phyloP scores from a whole-genome alignment of 2,113 vertebrate genomes.

The Arizona elegans region DNA sequence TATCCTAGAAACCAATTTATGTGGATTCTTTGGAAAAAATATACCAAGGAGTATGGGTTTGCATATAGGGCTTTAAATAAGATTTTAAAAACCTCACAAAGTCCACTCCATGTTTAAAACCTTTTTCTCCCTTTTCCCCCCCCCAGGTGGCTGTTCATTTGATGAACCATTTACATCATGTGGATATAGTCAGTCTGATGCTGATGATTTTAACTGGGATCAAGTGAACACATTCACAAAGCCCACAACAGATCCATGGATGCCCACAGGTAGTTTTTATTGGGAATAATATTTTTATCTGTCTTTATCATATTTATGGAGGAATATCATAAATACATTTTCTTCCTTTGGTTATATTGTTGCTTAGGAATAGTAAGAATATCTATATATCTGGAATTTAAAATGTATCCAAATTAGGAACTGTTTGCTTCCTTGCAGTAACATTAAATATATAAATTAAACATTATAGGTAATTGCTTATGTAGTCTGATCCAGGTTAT shows the following conservation, averaged over 20 bases:
- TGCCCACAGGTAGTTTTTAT: conserved; percentile 84
- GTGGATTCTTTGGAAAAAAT: neutral
- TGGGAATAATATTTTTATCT: conserved; percentile 34
- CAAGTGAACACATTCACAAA: conserved; percentile 82
- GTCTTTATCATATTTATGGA: rapidly evolving
- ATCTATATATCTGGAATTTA: neutral
- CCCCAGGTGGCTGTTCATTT: conserved; percentile 89
- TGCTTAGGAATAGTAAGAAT: neutral
- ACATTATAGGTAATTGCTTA: neutral
- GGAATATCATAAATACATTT: neutral
- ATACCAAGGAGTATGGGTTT: neutral
- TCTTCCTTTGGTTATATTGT: neutral
- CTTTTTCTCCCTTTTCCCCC: conserved; percentile 44
- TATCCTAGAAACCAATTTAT: neutral
- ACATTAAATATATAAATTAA: neutral
- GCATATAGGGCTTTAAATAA: neutral
- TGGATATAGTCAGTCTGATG: conserved; percentile 89
- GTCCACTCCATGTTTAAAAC: neutral
- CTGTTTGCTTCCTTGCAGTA: neutral
- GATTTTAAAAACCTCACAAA: neutral
- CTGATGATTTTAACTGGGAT: conserved; percentile 95
- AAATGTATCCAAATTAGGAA: neutral
- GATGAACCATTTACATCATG: conserved; percentile 85
- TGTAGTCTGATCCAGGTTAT: neutral
- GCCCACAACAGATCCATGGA: conserved; percentile 81